Percentiles rank a stretch among this genome's conserved stretches.
Evolutionary conservation across 2,888 invertebrate species (phyloP).

Genomic region (Isoperla grammatica): DNA sequence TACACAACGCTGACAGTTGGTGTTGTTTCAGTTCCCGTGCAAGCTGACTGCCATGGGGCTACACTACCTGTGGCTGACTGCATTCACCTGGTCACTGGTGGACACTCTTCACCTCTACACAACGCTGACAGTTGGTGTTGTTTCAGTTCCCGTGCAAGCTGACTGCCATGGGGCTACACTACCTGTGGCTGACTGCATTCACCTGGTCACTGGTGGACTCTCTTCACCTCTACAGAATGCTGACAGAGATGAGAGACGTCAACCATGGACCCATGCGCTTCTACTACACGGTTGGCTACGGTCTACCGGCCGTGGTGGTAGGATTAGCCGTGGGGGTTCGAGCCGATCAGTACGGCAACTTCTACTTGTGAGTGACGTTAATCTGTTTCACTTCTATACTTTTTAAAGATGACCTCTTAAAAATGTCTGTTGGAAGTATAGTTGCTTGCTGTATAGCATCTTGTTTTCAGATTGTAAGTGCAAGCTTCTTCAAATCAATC

Average conservation of each 20-base stretch:
- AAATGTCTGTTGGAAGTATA: background rate
- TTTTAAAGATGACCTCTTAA: background rate
- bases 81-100: constrained; percentile 88
- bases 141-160: constrained; percentile 77
- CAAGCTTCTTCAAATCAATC: no score
- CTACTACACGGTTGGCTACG: constrained; percentile 89
- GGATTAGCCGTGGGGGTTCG: constrained; percentile 87
- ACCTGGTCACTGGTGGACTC: constrained; percentile 91
- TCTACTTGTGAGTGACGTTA: constrained; percentile 70
- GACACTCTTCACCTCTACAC: constrained; percentile 90
- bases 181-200: constrained; percentile 86
- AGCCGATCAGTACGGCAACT: constrained; percentile 92
- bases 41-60: constrained; percentile 84
- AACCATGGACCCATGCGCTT: constrained; percentile 92
- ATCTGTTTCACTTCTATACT: no score
- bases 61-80: constrained; percentile 88
- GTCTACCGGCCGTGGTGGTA: constrained; percentile 84
- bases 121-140: constrained; percentile 81
- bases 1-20: constrained; percentile 91
- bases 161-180: constrained; percentile 85
- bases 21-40: constrained; percentile 67
- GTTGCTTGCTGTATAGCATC: background rate
- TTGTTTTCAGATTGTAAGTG: no score
- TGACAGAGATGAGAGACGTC: constrained; percentile 92
- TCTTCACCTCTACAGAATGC: constrained; percentile 86